Conservation (phyloP, 2,888 invertebrate species). For the Cyrtodaria siliqua region DNA sequence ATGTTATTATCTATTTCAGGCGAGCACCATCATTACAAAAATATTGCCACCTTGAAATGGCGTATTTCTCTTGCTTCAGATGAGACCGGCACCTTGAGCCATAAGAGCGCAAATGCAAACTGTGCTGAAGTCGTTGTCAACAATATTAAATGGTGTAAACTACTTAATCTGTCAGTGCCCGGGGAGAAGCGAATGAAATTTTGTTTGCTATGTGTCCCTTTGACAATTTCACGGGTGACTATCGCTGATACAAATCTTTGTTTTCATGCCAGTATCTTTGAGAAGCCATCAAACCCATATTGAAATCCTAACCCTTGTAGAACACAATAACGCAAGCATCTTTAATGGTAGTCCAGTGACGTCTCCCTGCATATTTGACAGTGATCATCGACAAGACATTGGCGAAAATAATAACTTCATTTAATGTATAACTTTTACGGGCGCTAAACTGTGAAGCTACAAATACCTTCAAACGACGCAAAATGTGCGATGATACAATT, state of each 20-base stretch:
- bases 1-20: too few species aligned
- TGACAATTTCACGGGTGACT: slow-evolving; percentile 51
- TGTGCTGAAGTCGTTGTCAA: too few species aligned
- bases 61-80: too few species aligned
- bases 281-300: slow-evolving; percentile 13
- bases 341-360: slow-evolving; percentile 3
- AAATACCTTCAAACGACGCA: slow-evolving; percentile 36
- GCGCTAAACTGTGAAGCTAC: slow-evolving; percentile 31
- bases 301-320: slow-evolving; percentile 11
- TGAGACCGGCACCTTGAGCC: too few species aligned
- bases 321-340: slow-evolving; percentile 4
- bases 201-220: slow-evolving; percentile 28
- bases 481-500: slow-evolving; percentile 23
- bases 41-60: too few species aligned
- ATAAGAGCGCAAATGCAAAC: too few species aligned
- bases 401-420: slow-evolving; percentile 37
- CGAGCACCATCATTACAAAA: too few species aligned
- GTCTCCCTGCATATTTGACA: neutral
- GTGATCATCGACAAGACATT: neutral
- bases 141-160: too few species aligned
- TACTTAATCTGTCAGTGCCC: too few species aligned
- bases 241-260: slow-evolving; percentile 19
- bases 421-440: slow-evolving; percentile 37
- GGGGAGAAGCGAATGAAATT: slow-evolving; percentile 1
- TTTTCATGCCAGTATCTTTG: slow-evolving; percentile 11